Conservation (phyloP, 1,140 invertebrate genomes). For the Drosophila setifemur region DNA sequence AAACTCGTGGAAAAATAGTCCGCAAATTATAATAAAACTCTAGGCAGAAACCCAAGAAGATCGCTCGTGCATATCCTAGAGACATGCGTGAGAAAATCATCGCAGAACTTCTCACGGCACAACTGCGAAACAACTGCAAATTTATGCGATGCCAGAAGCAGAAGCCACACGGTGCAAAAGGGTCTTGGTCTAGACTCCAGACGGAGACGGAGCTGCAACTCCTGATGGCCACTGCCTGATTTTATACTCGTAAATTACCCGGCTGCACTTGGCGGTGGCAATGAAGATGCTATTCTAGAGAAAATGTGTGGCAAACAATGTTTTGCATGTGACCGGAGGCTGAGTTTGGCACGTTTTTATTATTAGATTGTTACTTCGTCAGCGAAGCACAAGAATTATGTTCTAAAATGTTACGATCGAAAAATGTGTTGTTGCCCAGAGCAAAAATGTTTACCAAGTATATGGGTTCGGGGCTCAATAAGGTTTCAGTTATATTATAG, state of each 20-base stretch:
- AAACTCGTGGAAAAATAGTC: conserved; percentile 71
- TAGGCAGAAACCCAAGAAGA: conserved; percentile 11
- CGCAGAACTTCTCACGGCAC: conserved; percentile 69
- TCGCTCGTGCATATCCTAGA: conserved; percentile 80
- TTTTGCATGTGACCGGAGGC: conserved; percentile 23
- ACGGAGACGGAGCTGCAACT: not conserved
- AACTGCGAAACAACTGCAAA: conserved; percentile 31
- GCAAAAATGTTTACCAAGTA: no score
- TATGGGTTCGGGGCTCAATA: no score
- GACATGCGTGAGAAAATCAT: conserved; percentile 80
- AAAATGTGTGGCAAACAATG: conserved; percentile 18
- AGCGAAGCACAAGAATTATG: conserved; percentile 16
- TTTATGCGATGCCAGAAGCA: conserved; percentile 63
- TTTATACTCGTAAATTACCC: conserved; percentile 35
- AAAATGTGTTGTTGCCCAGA: not conserved
- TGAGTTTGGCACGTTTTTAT: conserved; percentile 17
- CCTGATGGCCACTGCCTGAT: conserved; percentile 27
- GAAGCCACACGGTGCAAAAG: not conserved
- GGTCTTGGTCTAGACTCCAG: not conserved
- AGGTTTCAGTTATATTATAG: no score
- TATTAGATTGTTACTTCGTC: conserved; percentile 17
- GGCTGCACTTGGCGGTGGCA: not conserved
- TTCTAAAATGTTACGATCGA: conserved; percentile 23
- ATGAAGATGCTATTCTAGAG: conserved; percentile 20
- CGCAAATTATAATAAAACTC: conserved; percentile 62